Base-by-base conservation (phyloP, 2,113 vertebrate genomes). In the Phalacrocorax aristotelis region DNA sequence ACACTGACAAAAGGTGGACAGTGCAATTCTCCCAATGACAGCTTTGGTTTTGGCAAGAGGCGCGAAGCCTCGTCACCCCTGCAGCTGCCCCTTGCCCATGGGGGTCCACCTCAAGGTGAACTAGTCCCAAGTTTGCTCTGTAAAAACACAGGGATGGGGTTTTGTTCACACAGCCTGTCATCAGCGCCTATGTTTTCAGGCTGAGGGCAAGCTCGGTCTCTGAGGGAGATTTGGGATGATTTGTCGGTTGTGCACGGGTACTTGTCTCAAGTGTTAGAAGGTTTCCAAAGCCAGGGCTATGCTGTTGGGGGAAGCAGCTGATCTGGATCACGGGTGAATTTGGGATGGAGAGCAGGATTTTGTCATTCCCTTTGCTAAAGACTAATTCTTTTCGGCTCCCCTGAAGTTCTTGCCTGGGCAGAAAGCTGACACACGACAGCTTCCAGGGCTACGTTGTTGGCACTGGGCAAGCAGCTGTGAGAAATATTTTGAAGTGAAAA, bases 161-260 rank as follows among this genome's bases (percentile, higher is more conserved):
- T 42, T 61, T 64, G 57, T 38, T 78, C 9, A 11, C 30, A 11
- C 17, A 18, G n/a, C 19, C 27, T 51, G 48, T 8, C 25, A 3
- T 3, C 10, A 1, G 21, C 2, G 30, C 0, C 2, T 3, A 21
- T 10, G 29, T 38, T 51, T 13, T 40, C 14, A 12, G 72, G 38
- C 70, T 7, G 25, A 58, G 42, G 36, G 19, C 83, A 77, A 60
- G n/a, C 46, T 3, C 36, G 13, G 11, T 49, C 71, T 62, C 75
- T 1, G 19, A 8, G 8, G 13, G 49, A 51, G 29, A 4, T 20
- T 21, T 19, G 21, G 58, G 48, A 15, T 7, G 36, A 17, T 18
- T 1, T 44, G 48, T 1, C 18, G 11, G 17, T 46, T 54, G 17
- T 13, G 14, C 5, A 5, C 51, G 30, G 74, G 65, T 58, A 27